Evolutionary conservation across 2,113 vertebrate species (phyloP), one percentile per base, ranked within the genome.

Genomic region (Python bivittatus): DNA sequence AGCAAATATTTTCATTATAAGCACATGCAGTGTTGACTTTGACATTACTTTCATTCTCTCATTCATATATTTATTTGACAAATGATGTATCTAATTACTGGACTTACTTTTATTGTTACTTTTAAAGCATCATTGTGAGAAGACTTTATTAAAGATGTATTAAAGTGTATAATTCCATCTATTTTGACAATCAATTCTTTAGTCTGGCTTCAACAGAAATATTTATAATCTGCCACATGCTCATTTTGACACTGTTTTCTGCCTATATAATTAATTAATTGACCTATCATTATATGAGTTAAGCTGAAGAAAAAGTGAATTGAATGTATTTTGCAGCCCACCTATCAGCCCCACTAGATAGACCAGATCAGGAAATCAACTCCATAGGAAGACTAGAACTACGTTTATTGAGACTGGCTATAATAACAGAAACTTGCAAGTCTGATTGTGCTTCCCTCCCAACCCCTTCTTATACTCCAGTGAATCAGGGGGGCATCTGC

Each of bases 281-380:
- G 79, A 52, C 87, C 89, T 90, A 89, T 17, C n/a, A 92, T 22
- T 52, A 0, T 1, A n/a, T 9, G n/a, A 54, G 85, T 1, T 0
- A 5, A n/a, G 79, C 12, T 72, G 90, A 92, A 92, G 20, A 79
- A 60, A 84, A 93, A 83, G 83, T 58, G 88, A 93, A 92, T 56
- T 13, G 20, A 29, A 38, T 93, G 83, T 91, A 54, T 33, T 83
- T 29, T 83, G 52, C 89, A 29, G 58, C 68, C 84, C 68, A 79
- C 68, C 33, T 38, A 15, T 79, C 68, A 79, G 33, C 20, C 33
- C 33, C 38, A 33, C 68, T 72, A 38, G 68, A 72, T 17, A 20
- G 13, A 38, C 15, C 68, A 79, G 33, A 79, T 20, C 15, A 79
- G 68, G 68, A 38, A 20, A 79, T 15, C 33, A 33, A 38, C 38